Base-by-base conservation (phyloP, 2,113 vertebrate genomes). In the Cinclus cinclus region DNA sequence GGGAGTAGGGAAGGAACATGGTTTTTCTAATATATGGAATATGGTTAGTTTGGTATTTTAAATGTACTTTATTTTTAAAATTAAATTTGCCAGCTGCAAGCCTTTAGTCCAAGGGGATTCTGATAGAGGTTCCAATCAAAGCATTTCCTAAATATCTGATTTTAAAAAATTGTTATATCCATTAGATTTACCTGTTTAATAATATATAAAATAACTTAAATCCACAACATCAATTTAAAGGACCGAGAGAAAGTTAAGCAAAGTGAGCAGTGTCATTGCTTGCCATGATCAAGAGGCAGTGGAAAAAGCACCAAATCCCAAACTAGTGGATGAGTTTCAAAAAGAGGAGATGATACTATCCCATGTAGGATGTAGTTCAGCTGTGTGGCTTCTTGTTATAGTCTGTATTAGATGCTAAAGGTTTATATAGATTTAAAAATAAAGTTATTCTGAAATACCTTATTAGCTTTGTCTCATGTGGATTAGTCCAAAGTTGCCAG, bases 121-220 rank as follows among this genome's bases (percentile, higher is more conserved):
- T 81, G 41, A 65, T 15, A 62, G 58, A 68, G 30, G 14, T 24
- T 70, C 3, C 25, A 4, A 25, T 71, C 16, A 68, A 37, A 90
- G 23, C 11, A 11, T 73, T 88, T 75, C 24, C 53, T 60, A 25
- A 47, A 16, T 53, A 46, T 37, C 47, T 67, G 58, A 55, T 73
- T 15, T 33, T 49, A 41, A 0, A 21, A 60, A n/a, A 25, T 68
- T 64, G n/a, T 63, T 71, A 1, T 19, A 55, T 64, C 30, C 0
- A 0, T 41, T 73, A 37, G 13, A 65, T 44, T 37, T 83, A 49
- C 30, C 10, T 60, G 15, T 60, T 90, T 20, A 68, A 41, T 82
- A 80, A 35, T 55, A 28, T 9, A 13, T 35, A n/a, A 67, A 83
- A 41, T 35, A 60, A n/a, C 46, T 37, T 64, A 83, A 94, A 69